Evolutionary conservation across 2,888 invertebrate species (phyloP).

Genomic region (Tipula lateralis): DNA sequence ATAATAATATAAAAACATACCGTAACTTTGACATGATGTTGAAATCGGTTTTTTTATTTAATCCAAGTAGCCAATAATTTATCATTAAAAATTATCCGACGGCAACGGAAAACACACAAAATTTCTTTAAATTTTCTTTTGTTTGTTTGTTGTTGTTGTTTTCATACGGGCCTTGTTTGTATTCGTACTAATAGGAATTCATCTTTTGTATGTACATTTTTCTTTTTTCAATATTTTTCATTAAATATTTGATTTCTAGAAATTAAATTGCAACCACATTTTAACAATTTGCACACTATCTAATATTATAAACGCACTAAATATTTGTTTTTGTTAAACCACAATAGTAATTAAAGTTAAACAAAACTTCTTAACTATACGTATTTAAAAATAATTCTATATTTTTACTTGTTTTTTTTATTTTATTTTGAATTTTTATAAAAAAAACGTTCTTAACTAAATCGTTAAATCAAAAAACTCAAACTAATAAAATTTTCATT

Average conservation of each 20-base stretch:
- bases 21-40: not conserved
- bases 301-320: not conserved
- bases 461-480: conserved; percentile 24
- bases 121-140: not conserved
- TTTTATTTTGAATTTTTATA: not conserved
- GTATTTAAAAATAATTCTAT: not conserved
- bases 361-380: not conserved
- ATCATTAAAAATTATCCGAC: conserved; percentile 19
- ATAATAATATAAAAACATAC: not conserved
- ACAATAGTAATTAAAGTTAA: not conserved
- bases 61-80: conserved; percentile 19
- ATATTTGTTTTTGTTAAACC: not conserved
- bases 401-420: not conserved
- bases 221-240: not conserved
- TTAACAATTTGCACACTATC: not conserved
- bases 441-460: not conserved
- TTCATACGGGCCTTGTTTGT: not conserved
- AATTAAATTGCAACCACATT: not conserved
- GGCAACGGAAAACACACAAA: not conserved
- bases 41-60: not conserved
- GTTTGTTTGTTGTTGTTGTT: not conserved
- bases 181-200: not conserved
- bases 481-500: conserved; percentile 24
- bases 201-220: not conserved
- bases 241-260: not conserved